Conservation (phyloP, 2,888 invertebrate genomes). For the Papilio demoleus region DNA sequence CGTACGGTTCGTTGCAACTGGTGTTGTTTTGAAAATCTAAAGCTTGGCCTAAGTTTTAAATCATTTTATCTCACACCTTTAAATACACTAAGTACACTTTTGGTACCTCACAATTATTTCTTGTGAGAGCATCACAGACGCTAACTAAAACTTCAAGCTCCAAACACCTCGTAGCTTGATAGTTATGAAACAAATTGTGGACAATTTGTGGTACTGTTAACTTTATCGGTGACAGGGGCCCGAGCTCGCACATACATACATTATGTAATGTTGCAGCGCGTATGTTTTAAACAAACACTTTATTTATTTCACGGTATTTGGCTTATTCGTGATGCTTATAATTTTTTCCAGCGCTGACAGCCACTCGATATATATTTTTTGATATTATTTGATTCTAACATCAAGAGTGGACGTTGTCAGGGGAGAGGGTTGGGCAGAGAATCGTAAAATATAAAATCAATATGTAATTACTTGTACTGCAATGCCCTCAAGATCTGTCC, state of each 20-base stretch:
- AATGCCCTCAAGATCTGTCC: no score
- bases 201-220: not conserved
- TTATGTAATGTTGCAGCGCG: not conserved
- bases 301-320: not conserved
- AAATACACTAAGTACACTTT: not conserved
- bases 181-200: not conserved
- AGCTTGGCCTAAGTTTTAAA: constrained; percentile 4
- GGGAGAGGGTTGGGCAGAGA: no score
- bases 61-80: not conserved
- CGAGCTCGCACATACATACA: not conserved
- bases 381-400: not conserved
- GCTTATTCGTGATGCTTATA: not conserved
- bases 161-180: not conserved
- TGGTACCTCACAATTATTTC: not conserved
- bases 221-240: not conserved
- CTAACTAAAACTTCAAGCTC: no score
- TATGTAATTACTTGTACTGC: no score
- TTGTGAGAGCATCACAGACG: no score
- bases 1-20: not conserved
- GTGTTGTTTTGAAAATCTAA: constrained; percentile 4
- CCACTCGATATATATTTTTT: no score
- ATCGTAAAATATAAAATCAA: no score
- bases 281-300: not conserved
- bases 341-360: not conserved
- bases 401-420: no score